A percentile compares a stretch with the other conserved stretches of the same genome.
Conservation (phyloP, 1,140 invertebrate species). For the Drosophila rhopaloa region DNA sequence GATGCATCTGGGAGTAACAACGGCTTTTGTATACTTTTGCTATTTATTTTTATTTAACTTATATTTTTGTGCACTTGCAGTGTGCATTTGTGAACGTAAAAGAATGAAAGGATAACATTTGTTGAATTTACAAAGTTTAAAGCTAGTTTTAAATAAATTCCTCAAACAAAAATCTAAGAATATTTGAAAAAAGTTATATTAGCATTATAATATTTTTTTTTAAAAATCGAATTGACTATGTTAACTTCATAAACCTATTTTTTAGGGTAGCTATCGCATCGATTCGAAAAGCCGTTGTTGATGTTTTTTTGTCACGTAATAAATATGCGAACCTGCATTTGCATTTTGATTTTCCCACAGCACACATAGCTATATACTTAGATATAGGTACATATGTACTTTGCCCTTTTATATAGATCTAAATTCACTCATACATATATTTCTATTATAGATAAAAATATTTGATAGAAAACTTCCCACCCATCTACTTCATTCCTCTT, state of each 20-base stretch:
- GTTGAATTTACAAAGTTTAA: not conserved
- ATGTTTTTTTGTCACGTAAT: constrained; percentile 35
- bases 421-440: constrained; percentile 1
- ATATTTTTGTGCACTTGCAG: constrained; percentile 1
- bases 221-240: too few relatives aligned
- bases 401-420: not conserved
- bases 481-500: not conserved
- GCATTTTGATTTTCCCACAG: constrained; percentile 59
- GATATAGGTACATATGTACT: not conserved
- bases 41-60: constrained; percentile 26
- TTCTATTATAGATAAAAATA: constrained; percentile 46
- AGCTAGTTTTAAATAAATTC: not conserved
- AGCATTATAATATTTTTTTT: too few relatives aligned
- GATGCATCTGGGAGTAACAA: constrained; percentile 66
- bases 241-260: too few relatives aligned
- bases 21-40: constrained; percentile 7
- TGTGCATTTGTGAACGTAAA: not conserved
- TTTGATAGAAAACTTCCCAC: constrained; percentile 7
- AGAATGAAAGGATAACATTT: not conserved
- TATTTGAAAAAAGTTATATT: too few relatives aligned
- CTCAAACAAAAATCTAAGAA: too few relatives aligned
- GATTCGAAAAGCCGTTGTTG: not conserved
- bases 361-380: not conserved
- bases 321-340: constrained; percentile 75
- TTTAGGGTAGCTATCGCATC: not conserved